phyloP scores from a whole-genome alignment of 2,113 vertebrate genomes.

The Lepus americanus region DNA sequence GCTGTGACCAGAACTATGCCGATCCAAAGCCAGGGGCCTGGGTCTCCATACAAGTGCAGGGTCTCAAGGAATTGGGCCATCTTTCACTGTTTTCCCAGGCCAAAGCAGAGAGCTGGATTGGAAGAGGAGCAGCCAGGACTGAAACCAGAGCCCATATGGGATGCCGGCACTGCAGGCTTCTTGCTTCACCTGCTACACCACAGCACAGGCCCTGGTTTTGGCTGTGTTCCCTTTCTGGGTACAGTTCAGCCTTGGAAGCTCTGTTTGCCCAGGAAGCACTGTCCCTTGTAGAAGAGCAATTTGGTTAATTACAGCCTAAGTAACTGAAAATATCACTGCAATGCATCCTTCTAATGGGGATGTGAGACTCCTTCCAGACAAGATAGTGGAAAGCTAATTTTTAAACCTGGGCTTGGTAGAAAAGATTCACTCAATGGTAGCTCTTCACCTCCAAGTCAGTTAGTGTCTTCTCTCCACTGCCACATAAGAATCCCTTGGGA shows the following conservation, averaged over 20 bases:
- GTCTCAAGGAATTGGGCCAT: too few species aligned
- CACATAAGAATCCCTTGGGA: background rate
- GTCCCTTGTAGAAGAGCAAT: background rate
- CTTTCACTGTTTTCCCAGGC: too few species aligned
- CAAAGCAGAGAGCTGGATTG: too few species aligned
- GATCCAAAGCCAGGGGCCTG: too few species aligned
- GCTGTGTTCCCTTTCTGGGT: background rate
- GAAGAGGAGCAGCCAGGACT: too few species aligned
- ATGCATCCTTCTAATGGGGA: background rate
- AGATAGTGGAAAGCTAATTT: background rate
- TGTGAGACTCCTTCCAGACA: background rate
- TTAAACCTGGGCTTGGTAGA: background rate
- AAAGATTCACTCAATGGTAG: too few species aligned
- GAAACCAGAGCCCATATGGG: too few species aligned
- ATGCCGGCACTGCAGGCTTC: too few species aligned
- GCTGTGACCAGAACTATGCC: too few species aligned
- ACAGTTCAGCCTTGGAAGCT: background rate
- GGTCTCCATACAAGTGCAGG: too few species aligned
- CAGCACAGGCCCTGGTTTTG: background rate
- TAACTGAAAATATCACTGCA: background rate
- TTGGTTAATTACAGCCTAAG: background rate
- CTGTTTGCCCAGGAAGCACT: background rate
- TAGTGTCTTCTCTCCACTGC: background rate
- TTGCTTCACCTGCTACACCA: too few species aligned
- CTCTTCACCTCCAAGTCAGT: background rate